Percentiles rank a stretch among this genome's conserved stretches.
phyloP scores from a whole-genome alignment of 2,113 vertebrate genomes.

The Gadus macrocephalus region DNA sequence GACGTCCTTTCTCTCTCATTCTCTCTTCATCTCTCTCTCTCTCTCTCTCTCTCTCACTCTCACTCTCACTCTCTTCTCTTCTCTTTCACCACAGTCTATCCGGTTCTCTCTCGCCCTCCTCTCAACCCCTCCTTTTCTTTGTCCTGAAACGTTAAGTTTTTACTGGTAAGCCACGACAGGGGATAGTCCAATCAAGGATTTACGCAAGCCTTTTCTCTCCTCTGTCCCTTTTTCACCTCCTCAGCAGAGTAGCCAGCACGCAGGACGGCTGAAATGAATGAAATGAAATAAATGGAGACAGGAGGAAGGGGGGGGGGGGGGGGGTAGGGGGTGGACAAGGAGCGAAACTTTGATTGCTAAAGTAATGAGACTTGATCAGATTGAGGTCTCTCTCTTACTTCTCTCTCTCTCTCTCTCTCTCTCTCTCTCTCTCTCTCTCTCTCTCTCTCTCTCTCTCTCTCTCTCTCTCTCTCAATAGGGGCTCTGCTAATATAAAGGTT shows the following conservation, averaged over 20 bases:
- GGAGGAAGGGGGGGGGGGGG: slow-evolving; percentile 27
- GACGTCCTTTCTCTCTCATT: slow-evolving; percentile 35
- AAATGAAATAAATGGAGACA: slow-evolving; percentile 31
- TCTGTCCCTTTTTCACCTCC: slow-evolving; percentile 19
- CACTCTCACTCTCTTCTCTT: slow-evolving; percentile 24
- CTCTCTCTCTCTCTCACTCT: slow-evolving; percentile 26
- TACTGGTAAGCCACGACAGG: slow-evolving; percentile 64
- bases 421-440: slow-evolving; percentile 1
- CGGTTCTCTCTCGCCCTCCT: not conserved
- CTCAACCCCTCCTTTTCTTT: slow-evolving; percentile 57
- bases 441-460: not conserved
- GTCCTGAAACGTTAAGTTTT: slow-evolving; percentile 68
- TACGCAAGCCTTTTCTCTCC: slow-evolving; percentile 51
- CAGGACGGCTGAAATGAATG: slow-evolving; percentile 39
- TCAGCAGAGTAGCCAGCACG: slow-evolving; percentile 42
- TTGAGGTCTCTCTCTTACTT: slow-evolving; percentile 61
- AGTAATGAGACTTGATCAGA: slow-evolving; percentile 77
- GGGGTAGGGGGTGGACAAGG: slow-evolving; percentile 29
- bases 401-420: no score
- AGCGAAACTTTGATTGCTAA: slow-evolving; percentile 71
- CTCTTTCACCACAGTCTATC: not conserved
- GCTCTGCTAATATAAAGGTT: slow-evolving; percentile 69
- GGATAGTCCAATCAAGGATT: slow-evolving; percentile 72
- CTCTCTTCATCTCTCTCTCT: slow-evolving; percentile 20
- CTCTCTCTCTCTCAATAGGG: slow-evolving; percentile 59